Conservation (phyloP, 2,113 vertebrate species). For the Dipodomys merriami region DNA sequence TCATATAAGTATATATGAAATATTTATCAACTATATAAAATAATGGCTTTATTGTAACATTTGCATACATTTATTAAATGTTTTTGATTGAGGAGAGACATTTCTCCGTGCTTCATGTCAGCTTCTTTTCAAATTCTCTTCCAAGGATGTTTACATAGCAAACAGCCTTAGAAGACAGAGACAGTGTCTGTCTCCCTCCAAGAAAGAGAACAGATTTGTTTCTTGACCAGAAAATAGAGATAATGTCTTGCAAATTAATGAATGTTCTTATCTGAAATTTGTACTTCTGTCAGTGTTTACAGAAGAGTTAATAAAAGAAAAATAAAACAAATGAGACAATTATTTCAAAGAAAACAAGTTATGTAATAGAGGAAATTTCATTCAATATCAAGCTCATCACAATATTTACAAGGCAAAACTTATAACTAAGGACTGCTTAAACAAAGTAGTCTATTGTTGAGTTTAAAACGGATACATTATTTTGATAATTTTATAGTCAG, state of each 20-base stretch:
- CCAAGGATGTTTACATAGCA: not conserved
- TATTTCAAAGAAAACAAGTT: constrained; percentile 20
- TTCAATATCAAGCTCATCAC: not conserved
- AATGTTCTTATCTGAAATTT: not conserved
- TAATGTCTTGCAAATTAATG: not conserved
- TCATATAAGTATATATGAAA: too few species aligned
- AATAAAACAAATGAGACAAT: not conserved
- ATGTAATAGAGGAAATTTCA: not conserved
- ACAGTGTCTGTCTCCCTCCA: not conserved
- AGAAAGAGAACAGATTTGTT: not conserved
- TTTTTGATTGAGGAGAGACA: not conserved
- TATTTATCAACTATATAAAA: not conserved
- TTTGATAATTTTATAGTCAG: not conserved
- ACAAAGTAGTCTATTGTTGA: not conserved
- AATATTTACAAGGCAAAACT: not conserved
- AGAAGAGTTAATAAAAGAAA: not conserved
- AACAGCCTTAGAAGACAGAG: not conserved
- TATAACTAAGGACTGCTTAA: not conserved
- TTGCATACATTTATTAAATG: not conserved
- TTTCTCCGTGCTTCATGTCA: not conserved
- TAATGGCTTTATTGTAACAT: not conserved
- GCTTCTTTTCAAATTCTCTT: not conserved
- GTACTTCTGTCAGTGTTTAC: not conserved
- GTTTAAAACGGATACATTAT: not conserved
- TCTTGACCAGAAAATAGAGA: not conserved